Evolutionary conservation across 2,797 vertebrate species (phyloP), one percentile per base, ranked within the genome.

Genomic region (Microtus obscurus): DNA sequence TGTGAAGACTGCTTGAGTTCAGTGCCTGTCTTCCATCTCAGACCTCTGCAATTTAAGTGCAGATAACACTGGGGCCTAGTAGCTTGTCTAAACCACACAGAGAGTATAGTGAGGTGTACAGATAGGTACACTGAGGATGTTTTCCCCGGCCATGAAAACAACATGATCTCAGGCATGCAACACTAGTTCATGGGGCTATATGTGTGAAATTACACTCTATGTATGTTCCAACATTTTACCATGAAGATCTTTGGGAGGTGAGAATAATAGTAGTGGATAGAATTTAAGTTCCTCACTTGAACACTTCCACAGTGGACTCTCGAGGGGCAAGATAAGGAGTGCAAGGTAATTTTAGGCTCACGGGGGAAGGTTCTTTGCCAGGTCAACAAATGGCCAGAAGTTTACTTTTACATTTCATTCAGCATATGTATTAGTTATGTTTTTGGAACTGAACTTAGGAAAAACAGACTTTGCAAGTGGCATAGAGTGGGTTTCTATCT

Each of bases 391-490:
- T 80, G 86, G 23, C 63, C 31, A 71, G 80, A 89, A 96, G 71
- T 63, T 88, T 96, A 93, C 90, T 96, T 95, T 92, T 74, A 90
- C 10, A 92, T 97, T 96, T 98, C 51, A 43, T 76, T 90, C 56
- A 45, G 80, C 13, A 65, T 76, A 56, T 90, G 29, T 73, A 80
- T 98, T 94, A 80, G 94, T 92, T 93, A 95, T 13, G 63, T 61
- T 95, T 96, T 79, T 95, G 78, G 91, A 97, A 96, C 43, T n/a
- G 77, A 21, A 89, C 77, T 94, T 94, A 92, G 93, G 95, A 95
- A 85, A 48, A 97, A 76, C 45, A 91, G 90, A 43, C 40, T 92
- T 94, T 97, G 90, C 87, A 94, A 89, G 71, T 27, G 91, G 85
- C 45, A 73, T 29, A 43, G 81, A 90, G 65, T 93, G 87, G 43